Percentiles rank a stretch among this genome's conserved stretches.
phyloP scores from a whole-genome alignment of 2,888 invertebrate genomes.

The Chrysolina oricalcia region DNA sequence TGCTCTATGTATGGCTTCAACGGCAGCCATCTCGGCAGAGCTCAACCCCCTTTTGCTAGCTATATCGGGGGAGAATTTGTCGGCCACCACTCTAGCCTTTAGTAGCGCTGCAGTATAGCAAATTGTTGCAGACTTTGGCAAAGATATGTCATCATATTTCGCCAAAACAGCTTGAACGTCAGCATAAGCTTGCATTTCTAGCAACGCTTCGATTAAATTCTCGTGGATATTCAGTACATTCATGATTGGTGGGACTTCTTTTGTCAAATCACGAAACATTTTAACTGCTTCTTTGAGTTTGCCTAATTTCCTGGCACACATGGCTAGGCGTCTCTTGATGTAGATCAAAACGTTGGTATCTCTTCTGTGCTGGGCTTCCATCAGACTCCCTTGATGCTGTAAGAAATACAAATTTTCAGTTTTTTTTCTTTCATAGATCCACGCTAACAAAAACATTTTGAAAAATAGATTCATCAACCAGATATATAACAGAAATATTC shows the following conservation, averaged over 20 bases:
- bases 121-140: conserved; percentile 95
- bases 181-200: conserved; percentile 97
- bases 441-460: no score
- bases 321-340: conserved; percentile 94
- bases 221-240: conserved; percentile 95
- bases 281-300: conserved; percentile 96
- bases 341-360: conserved; percentile 96
- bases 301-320: conserved; percentile 96
- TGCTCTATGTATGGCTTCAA: conserved; percentile 95
- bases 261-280: conserved; percentile 96
- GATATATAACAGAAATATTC: no score
- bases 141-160: conserved; percentile 93
- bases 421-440: no score
- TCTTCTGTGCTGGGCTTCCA: conserved; percentile 87
- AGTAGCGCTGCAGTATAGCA: conserved; percentile 96
- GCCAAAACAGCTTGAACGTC: conserved; percentile 95
- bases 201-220: conserved; percentile 94
- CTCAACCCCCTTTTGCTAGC: conserved; percentile 88
- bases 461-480: no score
- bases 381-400: conserved; percentile 82
- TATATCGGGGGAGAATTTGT: conserved; percentile 90
- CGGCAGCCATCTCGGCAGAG: conserved; percentile 92
- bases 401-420: conserved; percentile 61
- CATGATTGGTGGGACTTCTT: conserved; percentile 96
- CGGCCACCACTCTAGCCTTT: conserved; percentile 92